Base-by-base conservation (phyloP, 2,113 vertebrate species). In the Hipposideros armiger region DNA sequence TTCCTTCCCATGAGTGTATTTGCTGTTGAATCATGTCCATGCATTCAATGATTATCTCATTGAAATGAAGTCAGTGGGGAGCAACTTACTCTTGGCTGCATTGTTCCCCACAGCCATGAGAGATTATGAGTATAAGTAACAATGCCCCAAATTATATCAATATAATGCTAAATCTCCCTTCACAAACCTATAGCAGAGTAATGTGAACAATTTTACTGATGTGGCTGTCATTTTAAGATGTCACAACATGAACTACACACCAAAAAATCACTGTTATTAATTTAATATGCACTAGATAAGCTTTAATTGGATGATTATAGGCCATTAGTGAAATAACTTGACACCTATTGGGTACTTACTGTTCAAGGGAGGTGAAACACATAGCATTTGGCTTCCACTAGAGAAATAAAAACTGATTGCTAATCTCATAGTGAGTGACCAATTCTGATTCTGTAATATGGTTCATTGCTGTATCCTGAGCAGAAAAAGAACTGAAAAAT, bases 11-110 rank as follows among this genome's bases (percentile, higher is more conserved):
- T 66, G 94, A 93, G 93, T 36, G 30, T 77, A 72, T 87, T 85
- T 72, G 87, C 64, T 8, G 50, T 90, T 97, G 97, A 97, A 85
- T 98, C 97, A 97, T 66, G 83, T 13, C 78, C 91, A 74, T 70
- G 47, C 69, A 80, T 92, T 95, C 92, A 87, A 24, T 47, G 76
- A 90, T 95, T 90, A 97, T 82, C 93, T 97, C 94, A 95, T 80
- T 93, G 40, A 56, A 90, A 94, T 96, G 95, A 97, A 93, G 90
- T 97, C 86, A 97, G 78, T 15, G 17, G 64, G 58, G 86, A 96
- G 88, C 69, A 91, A 89, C 77, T 91, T 24, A 77, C 40, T 83
- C 64, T 50, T 76, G 72, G 74, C 58, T 86, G 40, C 30, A 72
- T 45, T 36, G 66, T 52, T 92, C 56, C 77, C 88, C 54, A 67